Percentiles rank a stretch among this genome's conserved stretches.
phyloP scores from a whole-genome alignment of 2,888 invertebrate species.

The Prenolepis imparis region DNA sequence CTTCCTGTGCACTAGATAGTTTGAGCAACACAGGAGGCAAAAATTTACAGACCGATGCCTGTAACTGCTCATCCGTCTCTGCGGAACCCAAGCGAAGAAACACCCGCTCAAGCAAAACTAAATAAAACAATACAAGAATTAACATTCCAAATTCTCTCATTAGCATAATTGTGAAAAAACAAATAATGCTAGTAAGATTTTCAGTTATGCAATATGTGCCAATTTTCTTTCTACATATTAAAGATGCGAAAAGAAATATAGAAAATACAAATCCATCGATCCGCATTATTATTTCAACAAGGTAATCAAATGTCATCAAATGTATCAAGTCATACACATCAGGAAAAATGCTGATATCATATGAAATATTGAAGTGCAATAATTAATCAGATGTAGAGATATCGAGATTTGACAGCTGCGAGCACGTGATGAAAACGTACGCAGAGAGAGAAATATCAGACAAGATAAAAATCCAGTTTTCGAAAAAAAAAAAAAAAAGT shows the following conservation, averaged over 20 bases:
- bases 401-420: constrained; percentile 53
- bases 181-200: not conserved
- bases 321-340: constrained; percentile 15
- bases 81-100: constrained; percentile 95
- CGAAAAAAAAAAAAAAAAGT: constrained; percentile 25
- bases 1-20: constrained; percentile 94
- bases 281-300: not conserved
- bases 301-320: not conserved
- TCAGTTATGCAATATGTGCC: not conserved
- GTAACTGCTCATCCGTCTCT: constrained; percentile 95
- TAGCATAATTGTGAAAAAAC: not conserved
- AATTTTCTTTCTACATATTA: not conserved
- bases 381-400: not conserved
- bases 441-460: not conserved
- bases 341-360: constrained; percentile 15
- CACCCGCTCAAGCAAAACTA: constrained; percentile 95
- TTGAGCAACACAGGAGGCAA: constrained; percentile 96
- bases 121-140: not conserved
- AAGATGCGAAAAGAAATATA: not conserved
- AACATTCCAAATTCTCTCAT: not conserved
- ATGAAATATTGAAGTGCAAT: not conserved
- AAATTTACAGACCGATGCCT: constrained; percentile 93
- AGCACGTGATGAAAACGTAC: constrained; percentile 33
- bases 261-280: not conserved
- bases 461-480: constrained; percentile 19